Base-by-base conservation (phyloP, 2,888 invertebrate genomes). In the Tetrapedia diversipes region DNA sequence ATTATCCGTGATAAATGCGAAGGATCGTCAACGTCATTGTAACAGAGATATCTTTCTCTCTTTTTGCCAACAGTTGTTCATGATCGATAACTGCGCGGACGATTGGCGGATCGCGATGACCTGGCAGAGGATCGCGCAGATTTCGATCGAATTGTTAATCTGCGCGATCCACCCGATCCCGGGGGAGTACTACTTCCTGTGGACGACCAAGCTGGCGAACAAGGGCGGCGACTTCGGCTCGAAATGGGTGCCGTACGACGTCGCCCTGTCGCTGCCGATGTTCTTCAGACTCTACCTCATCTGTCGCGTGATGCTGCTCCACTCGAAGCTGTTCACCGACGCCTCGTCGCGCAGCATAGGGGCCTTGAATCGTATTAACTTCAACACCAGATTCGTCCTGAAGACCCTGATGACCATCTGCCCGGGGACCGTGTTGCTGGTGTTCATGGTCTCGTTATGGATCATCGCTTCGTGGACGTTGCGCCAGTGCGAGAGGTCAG, bases 31-130 rank as follows among this genome's bases (percentile, higher is more conserved):
- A n/a, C n/a, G n/a, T n/a, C n/a, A n/a, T n/a, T n/a, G n/a, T n/a
- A n/a, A n/a, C n/a, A n/a, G n/a, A n/a, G n/a, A n/a, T n/a, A n/a
- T n/a, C n/a, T n/a, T n/a, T n/a, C n/a, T n/a, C n/a, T n/a, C n/a
- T 65, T 34, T 63, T 10, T 47, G 34, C 94, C 94, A 53, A 60
- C 95, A 99, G 99, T 95, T 99, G 93, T 99, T 99, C 94, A 99
- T 99, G 97, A 98, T 99, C 94, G 99, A 99, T 95, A 99, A 99
- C 94, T 99, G 99, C 94, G 98, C 99, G 85, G 99, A 99, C 92
- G 99, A 99, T 94, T 99, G 99, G 99, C 95, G 99, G 92, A 99
- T 99, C 93, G 99, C 99, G 90, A 98, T 99, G 97, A 99, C 99
- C 87, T 98, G 98, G 96, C 98, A 98, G 93, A 95, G 99, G 92